A percentile compares a stretch with the other conserved stretches of the same genome.
phyloP scores from a whole-genome alignment of 2,888 invertebrate species.

The Julus scanicus region DNA sequence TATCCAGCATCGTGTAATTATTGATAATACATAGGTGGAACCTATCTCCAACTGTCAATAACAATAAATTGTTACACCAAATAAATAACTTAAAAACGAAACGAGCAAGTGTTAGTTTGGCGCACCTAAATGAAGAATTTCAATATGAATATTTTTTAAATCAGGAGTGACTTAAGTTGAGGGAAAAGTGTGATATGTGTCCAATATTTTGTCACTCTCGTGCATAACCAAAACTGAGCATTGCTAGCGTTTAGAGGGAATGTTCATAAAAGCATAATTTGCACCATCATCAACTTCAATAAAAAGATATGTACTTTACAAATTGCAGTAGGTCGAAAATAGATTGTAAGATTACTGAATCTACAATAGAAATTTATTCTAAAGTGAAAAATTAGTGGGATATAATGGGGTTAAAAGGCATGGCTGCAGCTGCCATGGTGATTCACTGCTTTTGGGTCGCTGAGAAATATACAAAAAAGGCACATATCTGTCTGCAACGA shows the following conservation, averaged over 20 bases:
- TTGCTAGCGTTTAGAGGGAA: conserved; percentile 4
- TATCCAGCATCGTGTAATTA: not conserved
- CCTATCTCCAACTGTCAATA: not conserved
- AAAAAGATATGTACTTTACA: not conserved
- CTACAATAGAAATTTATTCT: conserved; percentile 12
- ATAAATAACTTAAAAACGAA: not conserved
- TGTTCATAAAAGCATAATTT: not conserved
- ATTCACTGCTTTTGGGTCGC: not conserved
- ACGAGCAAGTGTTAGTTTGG: not conserved
- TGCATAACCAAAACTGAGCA: not conserved
- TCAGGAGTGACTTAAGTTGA: no score
- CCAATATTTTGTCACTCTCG: not conserved
- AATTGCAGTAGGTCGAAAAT: not conserved
- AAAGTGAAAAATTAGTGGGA: conserved; percentile 6
- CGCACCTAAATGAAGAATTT: not conserved
- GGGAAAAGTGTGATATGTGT: not conserved
- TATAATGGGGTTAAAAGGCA: not conserved
- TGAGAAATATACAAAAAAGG: not conserved
- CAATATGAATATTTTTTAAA: not conserved
- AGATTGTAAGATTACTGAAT: not conserved
- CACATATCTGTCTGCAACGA: not conserved
- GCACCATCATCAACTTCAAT: not conserved
- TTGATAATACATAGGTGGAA: conserved; percentile 28
- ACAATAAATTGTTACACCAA: not conserved
- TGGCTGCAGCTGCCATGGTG: not conserved